Evolutionary conservation across 2,113 vertebrate genomes (phyloP).

Genomic region (Orycteropus afer): DNA sequence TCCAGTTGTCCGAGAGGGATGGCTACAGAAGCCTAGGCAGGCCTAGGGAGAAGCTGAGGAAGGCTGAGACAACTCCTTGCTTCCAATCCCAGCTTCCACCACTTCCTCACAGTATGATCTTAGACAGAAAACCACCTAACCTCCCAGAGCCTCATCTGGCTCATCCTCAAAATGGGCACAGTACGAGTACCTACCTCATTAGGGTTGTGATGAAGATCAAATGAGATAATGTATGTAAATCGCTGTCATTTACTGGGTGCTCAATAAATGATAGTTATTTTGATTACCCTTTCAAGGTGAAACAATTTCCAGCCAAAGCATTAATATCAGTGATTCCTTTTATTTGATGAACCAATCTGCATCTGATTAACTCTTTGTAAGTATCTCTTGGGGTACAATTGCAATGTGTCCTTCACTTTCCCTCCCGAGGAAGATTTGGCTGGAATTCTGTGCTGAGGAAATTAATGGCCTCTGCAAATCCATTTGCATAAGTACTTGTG

Average conservation of each 20-base stretch:
- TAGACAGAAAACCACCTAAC: neutral
- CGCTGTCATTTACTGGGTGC: constrained; percentile 29
- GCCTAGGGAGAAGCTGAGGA: neutral
- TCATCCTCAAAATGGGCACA: constrained; percentile 60
- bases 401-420: constrained; percentile 61
- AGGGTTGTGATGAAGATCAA: constrained; percentile 31
- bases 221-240: constrained; percentile 57
- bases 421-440: constrained; percentile 50
- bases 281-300: constrained; percentile 69
- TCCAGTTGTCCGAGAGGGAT: neutral
- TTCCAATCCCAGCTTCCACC: neutral
- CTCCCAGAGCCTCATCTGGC: neutral
- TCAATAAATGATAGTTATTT: constrained; percentile 68
- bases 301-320: constrained; percentile 64
- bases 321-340: constrained; percentile 67
- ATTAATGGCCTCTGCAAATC: constrained; percentile 41
- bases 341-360: constrained; percentile 65
- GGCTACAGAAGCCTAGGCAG: neutral
- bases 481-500: constrained; percentile 70
- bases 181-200: constrained; percentile 44
- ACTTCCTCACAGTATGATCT: neutral
- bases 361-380: constrained; percentile 74
- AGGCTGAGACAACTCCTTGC: neutral
- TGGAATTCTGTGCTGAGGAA: constrained; percentile 56
- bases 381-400: constrained; percentile 59